Evolutionary conservation across 92 coral and sea anemone species (phyloP).

Genomic region (Parazoanthus darwini): DNA sequence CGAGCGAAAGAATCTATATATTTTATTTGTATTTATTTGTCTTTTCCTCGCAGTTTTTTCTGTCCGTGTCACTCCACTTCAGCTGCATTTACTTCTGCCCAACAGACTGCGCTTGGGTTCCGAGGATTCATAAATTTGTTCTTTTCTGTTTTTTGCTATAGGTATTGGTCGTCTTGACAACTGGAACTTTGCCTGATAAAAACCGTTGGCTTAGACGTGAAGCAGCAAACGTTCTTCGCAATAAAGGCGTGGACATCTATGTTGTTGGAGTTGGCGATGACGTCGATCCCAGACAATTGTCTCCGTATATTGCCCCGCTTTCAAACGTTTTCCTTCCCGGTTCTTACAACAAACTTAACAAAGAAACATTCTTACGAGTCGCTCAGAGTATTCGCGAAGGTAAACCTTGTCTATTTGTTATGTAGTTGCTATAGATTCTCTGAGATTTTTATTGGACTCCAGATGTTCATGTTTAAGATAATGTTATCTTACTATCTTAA

Average conservation of each 20-base stretch:
- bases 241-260: conserved; percentile 63
- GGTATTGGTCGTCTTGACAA: conserved; percentile 69
- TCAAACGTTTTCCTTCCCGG: conserved; percentile 50
- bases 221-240: conserved; percentile 51
- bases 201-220: conserved; percentile 44
- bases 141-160: not conserved
- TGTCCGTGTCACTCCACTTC: too few relatives aligned
- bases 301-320: conserved; percentile 58
- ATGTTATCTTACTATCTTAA: not conserved
- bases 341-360: conserved; percentile 34
- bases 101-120: too few relatives aligned
- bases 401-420: not conserved
- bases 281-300: conserved; percentile 54
- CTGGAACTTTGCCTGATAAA: conserved; percentile 58
- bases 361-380: conserved; percentile 16
- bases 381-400: conserved; percentile 40
- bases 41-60: too few relatives aligned
- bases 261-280: conserved; percentile 69
- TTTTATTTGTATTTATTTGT: too few relatives aligned
- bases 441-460: too few relatives aligned
- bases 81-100: too few relatives aligned
- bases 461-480: too few relatives aligned
- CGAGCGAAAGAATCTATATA: too few relatives aligned
- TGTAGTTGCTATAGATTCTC: too few relatives aligned
- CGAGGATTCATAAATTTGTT: not conserved